These are phyloP conservation scores for Lamproptera curius DNA, from an alignment of 2,888 invertebrate genomes.

Conservation along the genomic window DNA sequence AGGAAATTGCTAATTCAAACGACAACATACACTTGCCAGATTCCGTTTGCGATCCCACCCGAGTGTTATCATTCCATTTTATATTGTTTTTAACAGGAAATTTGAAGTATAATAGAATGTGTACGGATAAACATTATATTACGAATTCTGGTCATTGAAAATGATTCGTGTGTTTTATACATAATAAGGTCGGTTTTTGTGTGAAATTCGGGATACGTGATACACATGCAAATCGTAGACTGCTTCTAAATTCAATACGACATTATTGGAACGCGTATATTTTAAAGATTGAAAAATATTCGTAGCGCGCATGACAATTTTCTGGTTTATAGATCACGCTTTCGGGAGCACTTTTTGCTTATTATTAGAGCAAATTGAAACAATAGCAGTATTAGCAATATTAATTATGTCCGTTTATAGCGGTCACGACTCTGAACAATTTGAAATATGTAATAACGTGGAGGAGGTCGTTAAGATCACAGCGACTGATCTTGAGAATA, in stretches of 20 bases:
- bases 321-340: too few relatives aligned
- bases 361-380: too few relatives aligned
- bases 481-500: too few relatives aligned
- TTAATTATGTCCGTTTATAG: too few relatives aligned
- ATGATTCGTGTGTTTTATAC: background rate
- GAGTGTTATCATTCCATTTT: slow-evolving; percentile 28
- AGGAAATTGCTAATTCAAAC: slow-evolving; percentile 29
- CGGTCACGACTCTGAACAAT: too few relatives aligned
- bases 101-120: slow-evolving; percentile 13
- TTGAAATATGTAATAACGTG: too few relatives aligned
- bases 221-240: background rate
- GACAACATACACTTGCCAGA: slow-evolving; percentile 23
- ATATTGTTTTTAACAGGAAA: slow-evolving; percentile 22
- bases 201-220: background rate
- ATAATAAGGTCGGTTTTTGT: background rate
- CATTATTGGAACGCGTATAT: background rate
- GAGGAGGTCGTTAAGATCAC: too few relatives aligned
- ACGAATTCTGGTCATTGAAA: background rate
- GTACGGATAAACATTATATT: background rate
- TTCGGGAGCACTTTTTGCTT: too few relatives aligned
- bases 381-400: too few relatives aligned
- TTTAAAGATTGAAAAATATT: background rate
- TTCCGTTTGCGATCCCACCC: slow-evolving; percentile 27
- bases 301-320: too few relatives aligned
- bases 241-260: background rate